Evolutionary conservation across 2,888 invertebrate species (phyloP), one percentile per base, ranked within the genome.

Genomic region (Tanypteryx hageni): DNA sequence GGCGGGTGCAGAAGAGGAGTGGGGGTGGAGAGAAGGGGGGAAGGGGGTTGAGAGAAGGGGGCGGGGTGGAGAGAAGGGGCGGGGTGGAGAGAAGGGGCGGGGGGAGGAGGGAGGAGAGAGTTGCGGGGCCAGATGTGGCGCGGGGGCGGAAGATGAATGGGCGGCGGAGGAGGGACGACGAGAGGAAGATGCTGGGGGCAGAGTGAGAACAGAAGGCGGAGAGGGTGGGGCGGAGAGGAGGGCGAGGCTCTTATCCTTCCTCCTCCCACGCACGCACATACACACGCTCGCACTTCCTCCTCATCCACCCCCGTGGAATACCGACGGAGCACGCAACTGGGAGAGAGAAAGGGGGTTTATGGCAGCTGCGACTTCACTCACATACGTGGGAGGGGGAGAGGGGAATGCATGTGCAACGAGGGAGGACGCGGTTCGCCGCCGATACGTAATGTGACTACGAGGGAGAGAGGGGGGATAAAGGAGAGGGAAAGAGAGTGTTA

Each of bases 291-390:
- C 68, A 10, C 68, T n/a, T 68, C 68, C 68, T 68, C 68, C 68
- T n/a, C 68, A 68, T 27, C 27, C 13, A 27, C 76, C 10, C 22
- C 76, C 22, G 27, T 61, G 61, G 61, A 61, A 61, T 76, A 76
- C 11, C 76, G 22, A 76, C 11, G 44, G 44, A 44, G 44, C 44
- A 44, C 44, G 76, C 7, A 68, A 68, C 9, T n/a, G 22, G 5
- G 61, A 7, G 18, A 11, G 68, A n/a, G 7, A 68, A 10, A 22
- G 27, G 27, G 10, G 76, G 8, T 76, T 76, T 76, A 76, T 76
- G 76, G 76, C 76, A 76, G 76, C 76, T 76, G 76, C 76, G 68
- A 68, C 68, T 64, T 64, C 16, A 64, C 64, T 68, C 44, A 44
- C 44, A 44, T 5, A 44, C 5, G 44, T 44, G 44, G 44, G 76